Conservation (phyloP, 1,140 invertebrate genomes). For the Bombus polaris region DNA sequence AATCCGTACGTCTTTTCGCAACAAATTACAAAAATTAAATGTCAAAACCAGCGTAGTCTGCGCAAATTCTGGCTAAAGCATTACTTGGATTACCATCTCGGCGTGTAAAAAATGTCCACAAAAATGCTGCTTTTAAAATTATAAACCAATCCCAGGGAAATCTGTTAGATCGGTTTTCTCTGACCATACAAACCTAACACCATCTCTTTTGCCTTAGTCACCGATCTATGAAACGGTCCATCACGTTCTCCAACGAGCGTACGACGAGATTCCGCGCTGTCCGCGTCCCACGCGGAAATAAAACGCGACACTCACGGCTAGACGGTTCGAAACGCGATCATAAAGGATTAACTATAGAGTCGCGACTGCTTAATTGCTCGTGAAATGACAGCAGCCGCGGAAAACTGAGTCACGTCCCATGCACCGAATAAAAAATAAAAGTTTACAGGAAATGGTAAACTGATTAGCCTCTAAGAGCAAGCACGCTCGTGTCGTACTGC, state of each 20-base stretch:
- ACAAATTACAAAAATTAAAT: background rate
- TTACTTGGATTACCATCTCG: background rate
- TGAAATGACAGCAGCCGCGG: background rate
- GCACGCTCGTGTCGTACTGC: background rate
- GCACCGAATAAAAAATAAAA: conserved; percentile 6
- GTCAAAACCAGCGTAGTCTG: background rate
- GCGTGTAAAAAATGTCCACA: background rate
- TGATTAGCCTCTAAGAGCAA: background rate
- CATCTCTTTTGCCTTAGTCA: background rate
- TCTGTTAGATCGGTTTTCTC: background rate
- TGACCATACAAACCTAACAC: background rate
- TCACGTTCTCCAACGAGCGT: background rate
- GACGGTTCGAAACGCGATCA: background rate
- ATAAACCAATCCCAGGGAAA: background rate
- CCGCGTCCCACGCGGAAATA: background rate
- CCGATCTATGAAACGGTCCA: background rate
- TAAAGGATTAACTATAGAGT: conserved; percentile 17
- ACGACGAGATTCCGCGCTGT: background rate
- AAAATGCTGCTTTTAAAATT: background rate
- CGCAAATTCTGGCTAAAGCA: background rate
- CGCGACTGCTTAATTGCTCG: background rate
- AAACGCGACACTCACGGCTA: background rate
- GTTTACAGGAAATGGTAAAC: background rate
- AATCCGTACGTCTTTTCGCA: background rate
- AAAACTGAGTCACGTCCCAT: background rate